Percentiles rank a stretch among this genome's conserved stretches.
These are phyloP conservation scores for Gastracanthus pulcherrimus DNA, from an alignment of 2,888 invertebrate species.

Conservation along the genomic window DNA sequence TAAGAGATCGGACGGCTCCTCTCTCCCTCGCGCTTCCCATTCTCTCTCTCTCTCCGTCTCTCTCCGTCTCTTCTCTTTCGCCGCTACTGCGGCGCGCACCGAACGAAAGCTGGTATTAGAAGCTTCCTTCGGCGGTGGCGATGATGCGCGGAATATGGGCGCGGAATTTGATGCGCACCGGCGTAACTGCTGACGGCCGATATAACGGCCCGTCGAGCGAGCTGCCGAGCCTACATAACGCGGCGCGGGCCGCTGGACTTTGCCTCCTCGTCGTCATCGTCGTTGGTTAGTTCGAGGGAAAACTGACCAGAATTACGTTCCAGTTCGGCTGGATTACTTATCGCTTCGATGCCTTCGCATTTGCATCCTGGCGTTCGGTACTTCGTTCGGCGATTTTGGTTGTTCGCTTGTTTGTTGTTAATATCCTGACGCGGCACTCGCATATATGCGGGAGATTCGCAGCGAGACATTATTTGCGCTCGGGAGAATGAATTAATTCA, in stretches of 20 bases:
- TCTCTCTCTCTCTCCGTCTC: conserved; percentile 20
- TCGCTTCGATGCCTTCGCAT: not conserved
- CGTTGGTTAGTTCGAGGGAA: too few relatives aligned
- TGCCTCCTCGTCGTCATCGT: too few relatives aligned
- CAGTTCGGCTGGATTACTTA: not conserved
- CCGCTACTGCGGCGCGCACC: not conserved
- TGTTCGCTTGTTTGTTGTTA: not conserved
- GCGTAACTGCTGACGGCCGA: conserved; percentile 20
- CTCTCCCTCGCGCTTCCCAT: not conserved
- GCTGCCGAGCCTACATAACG: too few relatives aligned
- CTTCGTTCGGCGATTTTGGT: not conserved
- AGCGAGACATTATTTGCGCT: not conserved
- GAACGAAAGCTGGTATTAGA: conserved; percentile 21
- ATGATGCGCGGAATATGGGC: conserved; percentile 10
- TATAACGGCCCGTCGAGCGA: too few relatives aligned
- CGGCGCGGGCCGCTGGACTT: too few relatives aligned
- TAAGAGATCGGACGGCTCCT: conserved; percentile 69
- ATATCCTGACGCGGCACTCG: not conserved
- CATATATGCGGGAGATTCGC: not conserved
- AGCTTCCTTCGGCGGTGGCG: conserved; percentile 18
- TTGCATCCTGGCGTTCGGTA: not conserved
- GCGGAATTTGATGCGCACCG: conserved; percentile 3
- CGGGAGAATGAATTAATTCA: not conserved
- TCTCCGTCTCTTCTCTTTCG: conserved; percentile 29
- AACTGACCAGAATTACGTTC: conserved; percentile 8